A percentile compares a stretch with the other conserved stretches of the same genome.
These are phyloP conservation scores for Acanthurus leucopareius DNA, from an alignment of 2,797 vertebrate genomes.

Conservation along the genomic window DNA sequence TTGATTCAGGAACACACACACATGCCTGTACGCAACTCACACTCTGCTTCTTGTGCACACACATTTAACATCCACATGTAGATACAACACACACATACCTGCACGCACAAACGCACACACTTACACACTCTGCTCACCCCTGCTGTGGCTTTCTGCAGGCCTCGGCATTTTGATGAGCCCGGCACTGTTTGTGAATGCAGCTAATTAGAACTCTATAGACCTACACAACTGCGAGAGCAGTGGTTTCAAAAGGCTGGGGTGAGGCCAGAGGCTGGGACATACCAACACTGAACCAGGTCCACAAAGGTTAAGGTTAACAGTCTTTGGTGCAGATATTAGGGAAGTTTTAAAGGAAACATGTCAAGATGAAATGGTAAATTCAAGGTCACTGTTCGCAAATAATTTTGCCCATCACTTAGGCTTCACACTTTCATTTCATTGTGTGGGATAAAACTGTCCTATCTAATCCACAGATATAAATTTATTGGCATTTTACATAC, in stretches of 20 bases:
- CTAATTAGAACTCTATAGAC: slow-evolving; percentile 81
- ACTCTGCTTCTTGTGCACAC: slow-evolving; percentile 42
- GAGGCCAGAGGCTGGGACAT: slow-evolving; percentile 57
- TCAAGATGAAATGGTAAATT: background rate
- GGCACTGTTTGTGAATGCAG: slow-evolving; percentile 81
- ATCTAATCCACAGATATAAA: background rate
- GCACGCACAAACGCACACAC: slow-evolving; percentile 28
- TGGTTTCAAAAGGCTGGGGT: slow-evolving; percentile 64
- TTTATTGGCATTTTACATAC: background rate
- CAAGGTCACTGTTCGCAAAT: background rate
- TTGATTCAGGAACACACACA: slow-evolving; percentile 46
- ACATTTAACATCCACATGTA: slow-evolving; percentile 33
- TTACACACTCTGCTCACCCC: slow-evolving; percentile 66
- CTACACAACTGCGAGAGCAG: slow-evolving; percentile 67
- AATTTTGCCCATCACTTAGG: no score
- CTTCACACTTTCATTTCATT: background rate
- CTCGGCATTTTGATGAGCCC: slow-evolving; percentile 81
- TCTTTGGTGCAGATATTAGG: background rate
- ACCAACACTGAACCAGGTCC: slow-evolving; percentile 29
- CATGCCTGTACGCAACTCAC: slow-evolving; percentile 44
- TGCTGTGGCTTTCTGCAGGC: slow-evolving; percentile 83
- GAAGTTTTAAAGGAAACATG: background rate
- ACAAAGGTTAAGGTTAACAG: slow-evolving; percentile 19
- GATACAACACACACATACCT: slow-evolving; percentile 23
- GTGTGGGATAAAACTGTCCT: background rate